Evolutionary conservation across 2,888 invertebrate species (phyloP), one percentile per base, ranked within the genome.

Genomic region (Pheosia gnoma): DNA sequence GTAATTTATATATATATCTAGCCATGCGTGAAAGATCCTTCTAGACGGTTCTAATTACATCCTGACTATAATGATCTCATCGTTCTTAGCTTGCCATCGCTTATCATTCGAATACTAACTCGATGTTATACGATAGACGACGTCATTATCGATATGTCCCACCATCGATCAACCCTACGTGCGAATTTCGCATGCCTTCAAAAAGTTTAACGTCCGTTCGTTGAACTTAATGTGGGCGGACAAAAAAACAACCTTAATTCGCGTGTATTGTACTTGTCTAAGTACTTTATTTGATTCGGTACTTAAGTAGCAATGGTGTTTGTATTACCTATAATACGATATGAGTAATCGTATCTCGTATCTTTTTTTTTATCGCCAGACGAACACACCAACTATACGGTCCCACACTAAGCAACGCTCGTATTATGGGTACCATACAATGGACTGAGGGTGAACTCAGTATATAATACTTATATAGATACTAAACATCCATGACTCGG

Each of bases 151-250:
- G 55, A 55, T 55, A 55, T 38, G 6, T 54, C 11, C 0, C 51
- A 37, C 5, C 54, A 54, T 41, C 25, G 56, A 57, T 36, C 57
- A 36, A 4, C 57, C 25, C 57, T 57, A 45, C 10, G n/a, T 36
- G 11, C 36, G 45, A 45, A 37, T 62, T 53, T 61, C 57, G 41
- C 61, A 59, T 60, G 59, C 43, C 59, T 57, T 56, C 45, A 39
- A 37, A 57, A 63, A 67, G 66, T 61, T 63, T 73, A 66, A 62
- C 61, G 67, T 9, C 53, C 65, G 59, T 67, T 65, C 73, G 49
- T 59, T 71, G 71, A 75, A 73, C 74, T 63, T 57, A 3, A 67
- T 70, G 63, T 67, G 72, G 25, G 68, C 59, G 66, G 71, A 65
- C 63, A 63, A 65, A 54, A 59, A 53, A 52, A 51, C n/a, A 43